Evolutionary conservation across 2,888 invertebrate genomes (phyloP).

Genomic region (Dorcus hopei): DNA sequence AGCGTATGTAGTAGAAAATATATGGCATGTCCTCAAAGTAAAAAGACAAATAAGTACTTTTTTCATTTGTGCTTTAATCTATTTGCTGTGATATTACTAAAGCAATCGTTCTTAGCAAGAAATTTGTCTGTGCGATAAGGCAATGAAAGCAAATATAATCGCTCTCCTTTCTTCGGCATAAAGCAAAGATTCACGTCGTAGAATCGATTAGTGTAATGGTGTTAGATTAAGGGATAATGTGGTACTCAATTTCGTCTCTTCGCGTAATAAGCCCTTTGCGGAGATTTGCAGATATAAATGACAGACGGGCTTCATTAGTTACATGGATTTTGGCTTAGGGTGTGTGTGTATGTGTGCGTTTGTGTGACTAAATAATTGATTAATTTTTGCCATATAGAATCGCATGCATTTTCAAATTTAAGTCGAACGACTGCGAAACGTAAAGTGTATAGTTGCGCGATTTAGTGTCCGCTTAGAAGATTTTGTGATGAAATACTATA

Average conservation of each 20-base stretch:
- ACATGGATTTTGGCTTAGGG: not conserved
- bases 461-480: too few relatives aligned
- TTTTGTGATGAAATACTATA: too few relatives aligned
- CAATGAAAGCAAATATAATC: conserved; percentile 6
- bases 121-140: not conserved
- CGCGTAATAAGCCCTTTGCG: conserved; percentile 5
- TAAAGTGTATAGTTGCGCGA: too few relatives aligned
- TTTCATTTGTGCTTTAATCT: too few relatives aligned
- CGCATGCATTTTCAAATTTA: too few relatives aligned
- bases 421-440: too few relatives aligned
- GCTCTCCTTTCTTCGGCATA: conserved; percentile 6
- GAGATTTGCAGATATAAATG: not conserved
- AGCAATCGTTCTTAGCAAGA: too few relatives aligned
- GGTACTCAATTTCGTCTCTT: conserved; percentile 10
- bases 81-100: too few relatives aligned
- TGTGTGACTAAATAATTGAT: not conserved
- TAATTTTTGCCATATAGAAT: too few relatives aligned
- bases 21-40: too few relatives aligned
- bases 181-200: conserved; percentile 8
- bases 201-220: conserved; percentile 17
- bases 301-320: not conserved
- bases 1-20: too few relatives aligned
- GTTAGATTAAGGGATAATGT: conserved; percentile 14
- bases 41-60: too few relatives aligned
- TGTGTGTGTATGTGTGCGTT: not conserved